Evolutionary conservation across 1,140 invertebrate genomes (phyloP).

Genomic region (Drosophila pseudoananassae): DNA sequence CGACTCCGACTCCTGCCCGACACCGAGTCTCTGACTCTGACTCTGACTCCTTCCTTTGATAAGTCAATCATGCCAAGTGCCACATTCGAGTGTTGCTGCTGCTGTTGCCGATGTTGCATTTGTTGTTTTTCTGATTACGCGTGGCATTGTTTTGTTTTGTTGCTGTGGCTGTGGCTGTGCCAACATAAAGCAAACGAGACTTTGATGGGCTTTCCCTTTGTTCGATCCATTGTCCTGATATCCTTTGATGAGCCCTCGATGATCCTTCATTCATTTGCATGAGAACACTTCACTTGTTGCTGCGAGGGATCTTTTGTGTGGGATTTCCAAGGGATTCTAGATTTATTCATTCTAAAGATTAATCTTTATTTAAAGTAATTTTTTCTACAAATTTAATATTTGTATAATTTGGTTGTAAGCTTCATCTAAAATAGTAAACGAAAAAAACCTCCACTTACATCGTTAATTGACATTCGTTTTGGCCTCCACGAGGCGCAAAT

Average conservation of each 20-base stretch:
- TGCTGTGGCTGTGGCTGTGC: constrained; percentile 15
- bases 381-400: too few relatives aligned
- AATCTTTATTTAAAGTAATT: too few relatives aligned
- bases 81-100: constrained; percentile 71
- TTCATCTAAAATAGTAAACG: too few relatives aligned
- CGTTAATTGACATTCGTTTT: constrained; percentile 1
- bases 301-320: constrained; percentile 22
- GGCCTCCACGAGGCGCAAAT: constrained; percentile 53
- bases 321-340: constrained; percentile 5
- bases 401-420: too few relatives aligned
- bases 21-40: neutral
- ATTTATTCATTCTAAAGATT: neutral
- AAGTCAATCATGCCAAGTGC: constrained; percentile 80
- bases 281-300: constrained; percentile 38
- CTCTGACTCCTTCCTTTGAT: constrained; percentile 65
- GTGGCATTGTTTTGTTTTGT: constrained; percentile 53
- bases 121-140: constrained; percentile 3
- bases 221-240: constrained; percentile 54
- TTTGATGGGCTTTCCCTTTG: constrained; percentile 52
- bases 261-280: constrained; percentile 64
- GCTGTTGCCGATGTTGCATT: constrained; percentile 8
- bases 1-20: neutral
- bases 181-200: constrained; percentile 26
- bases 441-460: neutral
- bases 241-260: constrained; percentile 56